Evolutionary conservation across 30 jellyfish, hydroid and myxozoan genomes (phyloP), one percentile per base, ranked within the genome.

Genomic region (Aurelia sp.): DNA sequence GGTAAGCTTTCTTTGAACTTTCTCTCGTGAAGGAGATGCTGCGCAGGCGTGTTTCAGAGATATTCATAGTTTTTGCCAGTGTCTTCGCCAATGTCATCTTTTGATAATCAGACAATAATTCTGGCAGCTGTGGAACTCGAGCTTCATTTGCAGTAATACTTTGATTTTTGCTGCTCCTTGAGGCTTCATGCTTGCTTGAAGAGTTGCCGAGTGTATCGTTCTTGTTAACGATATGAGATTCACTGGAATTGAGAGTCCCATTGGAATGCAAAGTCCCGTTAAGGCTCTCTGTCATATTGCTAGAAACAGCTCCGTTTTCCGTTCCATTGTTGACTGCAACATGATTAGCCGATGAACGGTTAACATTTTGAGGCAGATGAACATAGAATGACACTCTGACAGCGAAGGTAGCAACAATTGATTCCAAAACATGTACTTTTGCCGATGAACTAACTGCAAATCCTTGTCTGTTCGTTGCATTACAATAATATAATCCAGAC

Each of bases 401-500:
- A 35, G 84, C 50, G 51, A 73, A 40, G 23, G 40, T 77, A 11
- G 93, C 93, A 7, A 88, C 63, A 3, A 23, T 60, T 4, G 92
- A 59, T 20, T 50, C 62, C 47, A 47, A 19, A 33, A 88, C 89
- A 68, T 88, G 89, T 9, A 88, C 96, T 20, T 67, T 61, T 9
- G 96, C 96, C 33, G 41, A 51, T 4, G 52, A 53, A 75, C 96
- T 88, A 9, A 19, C 30, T 20, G 64, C 87, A 41, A 12, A 66
- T 11, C 87, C 88, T 59, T 76, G 91, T 5, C 68, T 64, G 76
- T 88, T 88, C 20, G 91, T 62, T 18, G 85, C 96, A 23, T 53
- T 62, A 50, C 96, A 88, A n/a, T 18, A 62, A 51, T 88, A 88
- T 30, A 78, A 70, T 10, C 96, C 96, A 19, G 96, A 77, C 82